A percentile compares a stretch with the other conserved stretches of the same genome.
These are phyloP conservation scores for Strigamia maritima DNA, from an alignment of 2,888 invertebrate species.

Conservation along the genomic window DNA sequence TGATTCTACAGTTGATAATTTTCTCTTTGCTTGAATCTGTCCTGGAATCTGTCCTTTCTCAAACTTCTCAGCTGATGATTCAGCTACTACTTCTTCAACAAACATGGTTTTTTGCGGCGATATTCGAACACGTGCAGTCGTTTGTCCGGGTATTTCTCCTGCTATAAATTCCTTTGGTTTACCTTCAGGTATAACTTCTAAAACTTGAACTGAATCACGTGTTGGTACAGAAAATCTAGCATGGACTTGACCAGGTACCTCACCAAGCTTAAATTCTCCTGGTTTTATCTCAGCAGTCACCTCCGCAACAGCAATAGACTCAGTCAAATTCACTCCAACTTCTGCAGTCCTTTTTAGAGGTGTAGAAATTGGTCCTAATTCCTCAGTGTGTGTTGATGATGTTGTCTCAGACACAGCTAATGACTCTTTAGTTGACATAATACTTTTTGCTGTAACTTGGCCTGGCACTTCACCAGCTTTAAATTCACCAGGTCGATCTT, in stretches of 20 bases:
- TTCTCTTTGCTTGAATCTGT: slow-evolving; percentile 38
- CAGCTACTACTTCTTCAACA: slow-evolving; percentile 40
- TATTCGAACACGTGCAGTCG: slow-evolving; percentile 35
- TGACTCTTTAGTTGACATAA: slow-evolving; percentile 42
- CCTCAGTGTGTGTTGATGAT: slow-evolving; percentile 21
- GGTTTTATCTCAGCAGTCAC: slow-evolving; percentile 37
- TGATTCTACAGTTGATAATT: slow-evolving; percentile 39
- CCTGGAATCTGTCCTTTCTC: slow-evolving; percentile 37
- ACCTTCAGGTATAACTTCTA: slow-evolving; percentile 42
- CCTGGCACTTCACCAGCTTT: slow-evolving; percentile 38
- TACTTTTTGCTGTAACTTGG: slow-evolving; percentile 17
- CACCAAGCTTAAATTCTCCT: slow-evolving; percentile 36
- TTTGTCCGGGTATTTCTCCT: slow-evolving; percentile 36
- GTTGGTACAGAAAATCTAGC: slow-evolving; percentile 41
- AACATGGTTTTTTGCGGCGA: slow-evolving; percentile 42
- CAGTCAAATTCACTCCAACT: slow-evolving; percentile 37
- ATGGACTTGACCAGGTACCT: slow-evolving; percentile 39
- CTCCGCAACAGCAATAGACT: slow-evolving; percentile 39
- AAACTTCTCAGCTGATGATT: slow-evolving; percentile 37
- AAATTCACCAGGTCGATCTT: slow-evolving; percentile 40
- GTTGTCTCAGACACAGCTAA: slow-evolving; percentile 35
- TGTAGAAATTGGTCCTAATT: slow-evolving; percentile 36
- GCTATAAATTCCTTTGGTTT: slow-evolving; percentile 40
- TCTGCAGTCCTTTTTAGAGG: slow-evolving; percentile 41
- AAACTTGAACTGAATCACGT: slow-evolving; percentile 45